These are phyloP conservation scores for Psammodynastes pulverulentus DNA, from an alignment of 2,113 vertebrate species.

Conservation along the genomic window DNA sequence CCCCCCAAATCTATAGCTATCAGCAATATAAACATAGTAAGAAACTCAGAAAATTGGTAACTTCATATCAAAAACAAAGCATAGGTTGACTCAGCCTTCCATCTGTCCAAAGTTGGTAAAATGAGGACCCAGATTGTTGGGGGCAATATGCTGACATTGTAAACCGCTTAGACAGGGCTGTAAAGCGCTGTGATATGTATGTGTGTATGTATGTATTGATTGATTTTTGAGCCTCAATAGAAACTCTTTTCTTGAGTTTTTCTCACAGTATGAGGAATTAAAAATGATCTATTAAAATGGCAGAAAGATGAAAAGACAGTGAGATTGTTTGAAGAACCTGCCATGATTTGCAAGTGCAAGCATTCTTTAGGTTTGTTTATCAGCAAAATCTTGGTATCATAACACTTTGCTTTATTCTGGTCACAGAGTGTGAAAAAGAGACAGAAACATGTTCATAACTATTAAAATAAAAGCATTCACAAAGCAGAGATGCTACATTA, in stretches of 20 bases:
- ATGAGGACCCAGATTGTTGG: too few species aligned
- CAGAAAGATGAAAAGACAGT: not conserved
- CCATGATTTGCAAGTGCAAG: not conserved
- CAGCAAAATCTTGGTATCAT: not conserved
- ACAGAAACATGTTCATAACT: not conserved
- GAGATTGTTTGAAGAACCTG: not conserved
- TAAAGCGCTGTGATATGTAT: too few species aligned
- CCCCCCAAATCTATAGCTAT: not conserved
- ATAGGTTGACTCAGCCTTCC: not conserved
- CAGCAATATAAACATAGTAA: not conserved
- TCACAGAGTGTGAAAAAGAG: not conserved
- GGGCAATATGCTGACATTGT: too few species aligned
- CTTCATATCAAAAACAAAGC: not conserved
- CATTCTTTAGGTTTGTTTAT: not conserved
- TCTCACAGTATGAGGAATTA: not conserved
- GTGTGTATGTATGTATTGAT: not conserved
- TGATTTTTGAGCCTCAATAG: not conserved
- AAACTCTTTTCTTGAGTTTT: not conserved
- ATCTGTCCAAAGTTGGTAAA: too few species aligned
- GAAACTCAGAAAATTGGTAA: not conserved
- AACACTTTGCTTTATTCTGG: not conserved
- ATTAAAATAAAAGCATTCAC: not conserved
- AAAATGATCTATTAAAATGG: not conserved
- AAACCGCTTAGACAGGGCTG: too few species aligned
- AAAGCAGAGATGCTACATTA: not conserved